Conservation (phyloP, 2,888 invertebrate species). For the Dryobotodes eremita region DNA sequence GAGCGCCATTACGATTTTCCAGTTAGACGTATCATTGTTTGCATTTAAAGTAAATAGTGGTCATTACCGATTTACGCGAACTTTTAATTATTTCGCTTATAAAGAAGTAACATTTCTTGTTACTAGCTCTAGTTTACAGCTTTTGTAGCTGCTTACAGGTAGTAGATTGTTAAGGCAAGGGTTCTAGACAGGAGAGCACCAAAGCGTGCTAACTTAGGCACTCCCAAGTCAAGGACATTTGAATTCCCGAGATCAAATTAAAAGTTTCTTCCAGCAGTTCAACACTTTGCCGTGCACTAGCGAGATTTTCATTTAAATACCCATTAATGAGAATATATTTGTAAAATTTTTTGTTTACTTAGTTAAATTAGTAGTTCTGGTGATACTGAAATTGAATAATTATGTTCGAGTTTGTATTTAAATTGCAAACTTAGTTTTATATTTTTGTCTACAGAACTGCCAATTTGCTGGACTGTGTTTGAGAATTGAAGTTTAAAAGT, state of each 20-base stretch:
- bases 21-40: slow-evolving; percentile 1
- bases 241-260: slow-evolving; percentile 74
- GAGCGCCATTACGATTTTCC: neutral
- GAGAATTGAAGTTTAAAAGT: slow-evolving; percentile 29
- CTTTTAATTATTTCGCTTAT: slow-evolving; percentile 8
- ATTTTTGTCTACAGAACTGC: slow-evolving; percentile 10
- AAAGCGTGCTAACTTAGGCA: slow-evolving; percentile 71
- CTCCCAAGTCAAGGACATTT: slow-evolving; percentile 71
- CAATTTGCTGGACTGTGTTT: slow-evolving; percentile 33
- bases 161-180: slow-evolving; percentile 36
- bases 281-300: slow-evolving; percentile 48
- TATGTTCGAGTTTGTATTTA: slow-evolving; percentile 38
- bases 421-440: slow-evolving; percentile 38
- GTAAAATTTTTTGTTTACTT: slow-evolving; percentile 52
- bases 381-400: slow-evolving; percentile 39
- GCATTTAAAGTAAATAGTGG: slow-evolving; percentile 6
- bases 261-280: slow-evolving; percentile 69
- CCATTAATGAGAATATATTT: slow-evolving; percentile 64
- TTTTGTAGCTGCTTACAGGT: slow-evolving; percentile 38
- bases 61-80: slow-evolving; percentile 12
- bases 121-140: slow-evolving; percentile 14
- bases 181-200: slow-evolving; percentile 69
- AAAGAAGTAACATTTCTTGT: slow-evolving; percentile 1
- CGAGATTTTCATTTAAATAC: slow-evolving; percentile 65
- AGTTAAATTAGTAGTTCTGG: slow-evolving; percentile 42